Conservation (phyloP, 2,113 vertebrate species). For the Butorides virescens region DNA sequence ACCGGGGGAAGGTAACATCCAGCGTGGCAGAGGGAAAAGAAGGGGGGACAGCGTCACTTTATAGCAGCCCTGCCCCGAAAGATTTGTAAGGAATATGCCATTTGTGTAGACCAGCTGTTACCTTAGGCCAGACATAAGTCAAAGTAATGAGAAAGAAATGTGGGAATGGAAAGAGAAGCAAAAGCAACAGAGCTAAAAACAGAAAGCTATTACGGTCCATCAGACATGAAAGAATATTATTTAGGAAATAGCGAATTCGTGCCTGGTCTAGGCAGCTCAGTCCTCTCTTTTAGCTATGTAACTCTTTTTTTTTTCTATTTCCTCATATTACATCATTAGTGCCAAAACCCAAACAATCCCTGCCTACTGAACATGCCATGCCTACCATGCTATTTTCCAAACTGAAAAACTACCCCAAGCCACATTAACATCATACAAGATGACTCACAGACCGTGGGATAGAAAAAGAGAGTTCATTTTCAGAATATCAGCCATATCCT, state of each 20-base stretch:
- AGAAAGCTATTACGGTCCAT: not conserved
- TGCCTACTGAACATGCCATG: not conserved
- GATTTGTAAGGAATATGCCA: not conserved
- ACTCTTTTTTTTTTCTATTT: not conserved
- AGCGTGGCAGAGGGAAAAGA: not conserved
- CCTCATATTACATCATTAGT: not conserved
- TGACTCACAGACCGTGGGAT: not conserved
- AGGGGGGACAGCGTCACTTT: not conserved
- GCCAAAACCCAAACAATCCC: not conserved
- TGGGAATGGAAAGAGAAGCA: constrained; percentile 16
- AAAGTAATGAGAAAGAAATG: constrained; percentile 42
- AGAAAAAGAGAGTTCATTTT: not conserved
- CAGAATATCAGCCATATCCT: not conserved
- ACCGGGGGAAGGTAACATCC: not conserved
- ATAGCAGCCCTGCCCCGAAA: not conserved
- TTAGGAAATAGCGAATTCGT: constrained; percentile 30
- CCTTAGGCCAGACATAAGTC: not conserved
- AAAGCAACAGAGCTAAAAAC: constrained; percentile 4
- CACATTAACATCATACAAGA: not conserved
- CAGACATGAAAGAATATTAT: constrained; percentile 31
- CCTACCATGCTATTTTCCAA: not conserved
- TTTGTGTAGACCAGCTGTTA: constrained; percentile 11
- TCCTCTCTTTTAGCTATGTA: not conserved
- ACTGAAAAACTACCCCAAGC: not conserved
- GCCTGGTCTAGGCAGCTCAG: not conserved